Base-by-base conservation (phyloP, 2,888 invertebrate genomes). In the Platypus cylindrus region DNA sequence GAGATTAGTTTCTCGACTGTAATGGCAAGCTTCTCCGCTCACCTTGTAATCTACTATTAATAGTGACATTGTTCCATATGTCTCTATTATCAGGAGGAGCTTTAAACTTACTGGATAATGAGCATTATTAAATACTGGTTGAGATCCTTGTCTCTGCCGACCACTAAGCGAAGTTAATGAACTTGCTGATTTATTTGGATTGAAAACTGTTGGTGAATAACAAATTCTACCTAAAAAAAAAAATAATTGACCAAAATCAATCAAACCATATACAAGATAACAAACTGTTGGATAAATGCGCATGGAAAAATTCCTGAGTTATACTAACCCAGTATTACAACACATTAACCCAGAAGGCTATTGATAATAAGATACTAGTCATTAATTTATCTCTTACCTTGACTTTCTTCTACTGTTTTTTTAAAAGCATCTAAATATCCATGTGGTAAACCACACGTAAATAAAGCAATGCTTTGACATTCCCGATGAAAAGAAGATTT, bases 401-500 rank as follows among this genome's bases (percentile, higher is more conserved):
- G 53, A 65, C 64, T 73, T 51, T 42, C 46, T 33, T 79, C 77
- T 54, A 73, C 71, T 46, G 75, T 75, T 55, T 76, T 76, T 56
- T 78, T 79, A 58, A 90, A 90, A 44, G 80, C 81, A 42, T 82
- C 76, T 16, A 91, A 75, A 46, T 83, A 75, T 57, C 83, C 85
- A 9, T 75, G 75, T n/a, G 90, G 87, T 46, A 93, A 65, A 17
- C 87, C 89, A 64, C 95, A 95, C 22, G 89, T 86, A 1, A 90
- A 86, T 46, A 91, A 85, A 46, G 90, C 93, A 67, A 85, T 86
- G 31, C 78, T 74, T 53, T 86, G 87, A 57, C 93, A 94, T 53
- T 90, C 89, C 60, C 77, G 69, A 62, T 84, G 84, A 57, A 83
- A 85, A 51, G 79, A 85, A 57, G 86, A 91, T 68, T 90, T 93